These are phyloP conservation scores for Serranus cabrilla DNA, from an alignment of 2,797 vertebrate species.

Conservation along the genomic window DNA sequence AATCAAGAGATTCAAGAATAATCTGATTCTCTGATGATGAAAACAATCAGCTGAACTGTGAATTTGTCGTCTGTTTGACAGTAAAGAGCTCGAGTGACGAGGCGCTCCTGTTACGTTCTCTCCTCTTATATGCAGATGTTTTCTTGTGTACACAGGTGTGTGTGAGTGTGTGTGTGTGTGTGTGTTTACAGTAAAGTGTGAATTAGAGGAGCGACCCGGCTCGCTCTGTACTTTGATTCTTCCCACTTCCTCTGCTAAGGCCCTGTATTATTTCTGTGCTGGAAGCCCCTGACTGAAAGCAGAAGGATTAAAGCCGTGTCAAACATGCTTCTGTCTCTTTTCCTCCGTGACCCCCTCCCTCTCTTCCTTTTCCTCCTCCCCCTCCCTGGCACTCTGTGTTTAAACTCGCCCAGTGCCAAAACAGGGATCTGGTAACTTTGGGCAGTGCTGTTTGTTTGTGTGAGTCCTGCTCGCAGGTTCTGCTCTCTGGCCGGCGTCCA, in stretches of 20 bases:
- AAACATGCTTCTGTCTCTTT: constrained; percentile 82
- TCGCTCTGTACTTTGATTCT: constrained; percentile 65
- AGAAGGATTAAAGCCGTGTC: constrained; percentile 85
- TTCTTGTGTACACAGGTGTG: constrained; percentile 73
- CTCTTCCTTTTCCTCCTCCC: constrained; percentile 11
- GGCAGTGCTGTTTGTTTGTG: constrained; percentile 76
- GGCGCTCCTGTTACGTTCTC: constrained; percentile 5
- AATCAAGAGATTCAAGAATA: neutral
- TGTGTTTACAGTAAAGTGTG: constrained; percentile 79
- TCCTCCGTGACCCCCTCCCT: constrained; percentile 65
- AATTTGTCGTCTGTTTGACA: constrained; percentile 12
- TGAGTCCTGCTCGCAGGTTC: constrained; percentile 74
- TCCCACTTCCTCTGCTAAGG: constrained; percentile 70
- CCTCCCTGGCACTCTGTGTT: constrained; percentile 68
- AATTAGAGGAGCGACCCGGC: constrained; percentile 59
- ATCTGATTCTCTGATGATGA: neutral
- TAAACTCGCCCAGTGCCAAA: constrained; percentile 74
- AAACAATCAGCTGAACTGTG: constrained; percentile 5
- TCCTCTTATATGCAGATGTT: constrained; percentile 30
- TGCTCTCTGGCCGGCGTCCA: constrained; percentile 80
- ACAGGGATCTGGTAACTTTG: constrained; percentile 78
- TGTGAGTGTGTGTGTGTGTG: constrained; percentile 48
- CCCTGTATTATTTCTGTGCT: constrained; percentile 72
- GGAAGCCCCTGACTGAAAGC: constrained; percentile 77
- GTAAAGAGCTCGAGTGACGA: no score